Conservation (phyloP, 1,140 invertebrate genomes). For the Meloidogyne hapla region DNA sequence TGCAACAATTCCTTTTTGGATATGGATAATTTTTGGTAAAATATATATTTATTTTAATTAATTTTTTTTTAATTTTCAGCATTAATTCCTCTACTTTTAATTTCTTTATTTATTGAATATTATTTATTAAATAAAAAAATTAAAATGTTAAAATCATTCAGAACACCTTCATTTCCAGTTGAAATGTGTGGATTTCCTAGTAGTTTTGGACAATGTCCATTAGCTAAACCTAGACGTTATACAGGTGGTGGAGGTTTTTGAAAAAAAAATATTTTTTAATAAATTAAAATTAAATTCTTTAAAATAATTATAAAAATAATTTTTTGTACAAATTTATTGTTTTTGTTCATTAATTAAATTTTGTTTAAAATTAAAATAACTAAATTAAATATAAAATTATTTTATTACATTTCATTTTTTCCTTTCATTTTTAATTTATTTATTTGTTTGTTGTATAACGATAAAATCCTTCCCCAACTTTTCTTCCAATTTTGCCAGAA, state of each 20-base stretch:
- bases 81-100: neutral
- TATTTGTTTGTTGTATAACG: slow-evolving; percentile 27
- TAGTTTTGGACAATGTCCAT: slow-evolving; percentile 10
- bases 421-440: neutral
- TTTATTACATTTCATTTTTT: neutral
- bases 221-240: slow-evolving; percentile 7
- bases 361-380: too few species aligned
- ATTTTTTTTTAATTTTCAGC: neutral
- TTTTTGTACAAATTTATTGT: neutral
- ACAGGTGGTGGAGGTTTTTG: neutral
- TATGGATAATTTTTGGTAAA: slow-evolving; percentile 2
- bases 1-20: slow-evolving; percentile 9
- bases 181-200: slow-evolving; percentile 9
- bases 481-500: slow-evolving; percentile 79
- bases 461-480: slow-evolving; percentile 84
- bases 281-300: neutral
- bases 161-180: slow-evolving; percentile 15
- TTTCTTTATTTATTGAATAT: slow-evolving; percentile 14
- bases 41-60: neutral
- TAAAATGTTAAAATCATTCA: neutral
- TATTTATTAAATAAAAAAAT: slow-evolving; percentile 17
- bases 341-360: too few species aligned
- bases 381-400: neutral
- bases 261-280: neutral
- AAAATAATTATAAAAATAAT: neutral